Conservation (phyloP, 2,113 vertebrate species). For the Excalfactoria chinensis region DNA sequence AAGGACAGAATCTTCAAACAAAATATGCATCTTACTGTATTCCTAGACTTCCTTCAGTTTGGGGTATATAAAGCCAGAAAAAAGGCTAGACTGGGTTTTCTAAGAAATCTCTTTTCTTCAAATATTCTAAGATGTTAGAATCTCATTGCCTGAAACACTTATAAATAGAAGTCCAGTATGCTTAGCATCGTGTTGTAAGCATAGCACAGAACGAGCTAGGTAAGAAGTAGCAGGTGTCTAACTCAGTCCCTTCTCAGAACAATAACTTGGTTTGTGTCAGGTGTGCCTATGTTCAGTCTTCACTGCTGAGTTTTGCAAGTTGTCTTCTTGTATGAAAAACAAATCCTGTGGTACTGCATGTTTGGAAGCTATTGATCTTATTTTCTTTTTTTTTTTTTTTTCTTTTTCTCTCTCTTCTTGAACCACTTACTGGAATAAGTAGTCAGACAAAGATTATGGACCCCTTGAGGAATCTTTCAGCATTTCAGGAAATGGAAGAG, state of each 20-base stretch:
- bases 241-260: background rate
- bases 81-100: background rate
- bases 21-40: background rate
- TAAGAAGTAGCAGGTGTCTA: background rate
- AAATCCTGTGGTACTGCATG: background rate
- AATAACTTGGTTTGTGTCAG: background rate
- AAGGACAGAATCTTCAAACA: background rate
- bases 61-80: background rate
- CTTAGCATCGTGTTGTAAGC: background rate
- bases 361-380: background rate
- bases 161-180: background rate
- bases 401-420: background rate
- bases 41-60: background rate
- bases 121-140: constrained; percentile 3
- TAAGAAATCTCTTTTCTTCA: background rate
- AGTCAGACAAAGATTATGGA: background rate
- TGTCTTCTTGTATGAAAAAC: background rate
- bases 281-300: background rate
- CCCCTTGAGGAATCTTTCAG: background rate
- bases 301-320: background rate
- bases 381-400: background rate
- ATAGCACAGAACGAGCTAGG: background rate
- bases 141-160: background rate
- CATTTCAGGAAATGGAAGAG: background rate
- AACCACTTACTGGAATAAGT: background rate